These are phyloP conservation scores for Therioaphis trifolii DNA, from an alignment of 2,888 invertebrate genomes.

Conservation along the genomic window DNA sequence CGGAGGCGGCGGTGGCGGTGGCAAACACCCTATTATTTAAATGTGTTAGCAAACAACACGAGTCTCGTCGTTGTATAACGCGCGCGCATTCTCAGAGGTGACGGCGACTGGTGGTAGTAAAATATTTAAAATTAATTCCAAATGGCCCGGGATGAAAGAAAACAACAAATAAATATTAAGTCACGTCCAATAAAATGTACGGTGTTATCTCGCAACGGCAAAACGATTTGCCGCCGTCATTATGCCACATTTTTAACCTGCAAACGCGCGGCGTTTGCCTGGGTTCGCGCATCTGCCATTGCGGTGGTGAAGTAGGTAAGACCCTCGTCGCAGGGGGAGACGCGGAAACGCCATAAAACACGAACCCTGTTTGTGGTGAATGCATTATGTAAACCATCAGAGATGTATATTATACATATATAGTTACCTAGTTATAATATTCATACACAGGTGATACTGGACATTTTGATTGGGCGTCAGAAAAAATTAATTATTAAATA, in stretches of 20 bases:
- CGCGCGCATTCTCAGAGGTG: neutral
- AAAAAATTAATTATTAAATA: too few relatives aligned
- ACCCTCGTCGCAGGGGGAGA: neutral
- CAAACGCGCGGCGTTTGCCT: too few relatives aligned
- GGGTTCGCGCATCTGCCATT: neutral
- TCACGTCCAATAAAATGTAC: neutral
- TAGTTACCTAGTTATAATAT: neutral
- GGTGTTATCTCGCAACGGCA: neutral
- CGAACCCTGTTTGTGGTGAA: neutral
- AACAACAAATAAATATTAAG: slow-evolving; percentile 30
- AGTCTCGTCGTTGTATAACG: too few relatives aligned
- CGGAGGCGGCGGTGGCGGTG: slow-evolving; percentile 1
- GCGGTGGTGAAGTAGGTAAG: too few relatives aligned
- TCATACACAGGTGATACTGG: too few relatives aligned
- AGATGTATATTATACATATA: neutral
- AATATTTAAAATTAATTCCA: slow-evolving; percentile 59
- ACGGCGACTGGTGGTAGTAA: slow-evolving; percentile 12
- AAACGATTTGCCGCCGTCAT: slow-evolving; percentile 7
- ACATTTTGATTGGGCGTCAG: too few relatives aligned
- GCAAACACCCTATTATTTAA: slow-evolving; percentile 58
- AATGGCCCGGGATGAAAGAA: neutral
- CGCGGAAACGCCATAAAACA: neutral
- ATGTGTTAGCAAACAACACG: slow-evolving; percentile 55
- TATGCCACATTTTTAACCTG: slow-evolving; percentile 19
- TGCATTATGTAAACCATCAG: neutral